phyloP scores from a whole-genome alignment of 1,140 invertebrate species.

The Drosophila orosa region DNA sequence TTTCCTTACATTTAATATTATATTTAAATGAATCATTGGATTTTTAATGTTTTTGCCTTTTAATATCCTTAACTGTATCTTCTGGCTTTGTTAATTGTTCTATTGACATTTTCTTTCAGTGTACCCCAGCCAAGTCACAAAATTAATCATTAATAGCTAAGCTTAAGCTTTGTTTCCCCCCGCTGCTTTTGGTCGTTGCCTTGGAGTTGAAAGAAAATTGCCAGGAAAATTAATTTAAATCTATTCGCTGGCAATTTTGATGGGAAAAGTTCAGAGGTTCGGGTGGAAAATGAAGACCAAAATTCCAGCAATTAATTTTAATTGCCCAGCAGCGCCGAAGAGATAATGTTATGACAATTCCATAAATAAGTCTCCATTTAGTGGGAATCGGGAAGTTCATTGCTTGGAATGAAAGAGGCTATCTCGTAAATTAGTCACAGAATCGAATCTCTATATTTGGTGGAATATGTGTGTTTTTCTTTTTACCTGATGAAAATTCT shows the following conservation, averaged over 20 bases:
- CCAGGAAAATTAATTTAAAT: constrained; percentile 70
- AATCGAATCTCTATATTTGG: constrained; percentile 55
- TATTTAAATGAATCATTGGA: not conserved
- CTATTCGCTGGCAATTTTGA: constrained; percentile 70
- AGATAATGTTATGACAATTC: constrained; percentile 73
- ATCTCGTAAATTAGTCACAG: constrained; percentile 57
- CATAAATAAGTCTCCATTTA: constrained; percentile 59
- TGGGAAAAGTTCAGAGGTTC: constrained; percentile 35
- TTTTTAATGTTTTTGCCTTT: not conserved
- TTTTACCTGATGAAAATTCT: constrained; percentile 64
- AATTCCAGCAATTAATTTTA: constrained; percentile 76
- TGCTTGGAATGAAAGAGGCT: constrained; percentile 9
- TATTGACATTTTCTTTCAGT: not conserved
- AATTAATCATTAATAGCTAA: constrained; percentile 75
- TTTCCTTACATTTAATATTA: too few species aligned
- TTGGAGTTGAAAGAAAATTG: constrained; percentile 54
- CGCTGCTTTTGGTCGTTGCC: constrained; percentile 28
- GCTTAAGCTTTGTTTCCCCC: constrained; percentile 43
- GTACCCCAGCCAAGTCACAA: constrained; percentile 21
- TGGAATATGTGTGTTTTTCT: not conserved
- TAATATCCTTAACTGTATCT: not conserved
- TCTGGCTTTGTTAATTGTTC: too few species aligned
- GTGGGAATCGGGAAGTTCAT: constrained; percentile 32
- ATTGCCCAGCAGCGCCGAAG: constrained; percentile 40
- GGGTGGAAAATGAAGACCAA: constrained; percentile 12